Base-by-base conservation (phyloP, 2,888 invertebrate species). In the Catocala nupta region DNA sequence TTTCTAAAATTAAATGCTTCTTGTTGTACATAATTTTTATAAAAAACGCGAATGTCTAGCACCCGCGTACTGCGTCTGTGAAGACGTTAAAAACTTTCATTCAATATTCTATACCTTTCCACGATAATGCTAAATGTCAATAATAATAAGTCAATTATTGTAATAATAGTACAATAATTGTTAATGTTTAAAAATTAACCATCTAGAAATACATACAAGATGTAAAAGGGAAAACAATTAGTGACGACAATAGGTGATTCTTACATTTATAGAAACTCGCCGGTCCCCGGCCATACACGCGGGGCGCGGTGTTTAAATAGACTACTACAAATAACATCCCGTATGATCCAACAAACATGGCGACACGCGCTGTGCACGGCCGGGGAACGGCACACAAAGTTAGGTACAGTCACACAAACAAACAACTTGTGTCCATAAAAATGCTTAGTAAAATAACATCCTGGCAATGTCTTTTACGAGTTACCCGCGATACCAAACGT, bases 1-100 rank as follows among this genome's bases (percentile, higher is more conserved):
- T 90, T 88, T 90, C 92, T 94, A 93, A 92, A 93, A 92, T 93
- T 94, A 94, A 94, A 94, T 94, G 94, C 94, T 92, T 93, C 85
- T 81, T 91, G 90, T 94, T 94, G 94, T 93, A 93, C 93, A 94
- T 91, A 88, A 44, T 81, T 80, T 85, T 82, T 83, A 77, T 86
- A 86, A 83, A 86, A 84, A 63, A 48, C 65, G 52, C 73, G 71
- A 65, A 82, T 84, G 82, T 78, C 72, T 65, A 77, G 75, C 82
- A 85, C 79, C 77, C 82, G 74, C 69, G 70, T 75, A 68, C 73
- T 75, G 80, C 78, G 78, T 80, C 77, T 78, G 68, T 77, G 76
- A 72, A 81, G 78, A 81, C 81, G 77, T 80, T 80, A 81, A 85
- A 86, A 85, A 85, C 84, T 84, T 83, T 84, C 83, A 74, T 82